These are phyloP conservation scores for Drosophila peninsularis DNA, from an alignment of 2,888 invertebrate genomes.

Conservation along the genomic window DNA sequence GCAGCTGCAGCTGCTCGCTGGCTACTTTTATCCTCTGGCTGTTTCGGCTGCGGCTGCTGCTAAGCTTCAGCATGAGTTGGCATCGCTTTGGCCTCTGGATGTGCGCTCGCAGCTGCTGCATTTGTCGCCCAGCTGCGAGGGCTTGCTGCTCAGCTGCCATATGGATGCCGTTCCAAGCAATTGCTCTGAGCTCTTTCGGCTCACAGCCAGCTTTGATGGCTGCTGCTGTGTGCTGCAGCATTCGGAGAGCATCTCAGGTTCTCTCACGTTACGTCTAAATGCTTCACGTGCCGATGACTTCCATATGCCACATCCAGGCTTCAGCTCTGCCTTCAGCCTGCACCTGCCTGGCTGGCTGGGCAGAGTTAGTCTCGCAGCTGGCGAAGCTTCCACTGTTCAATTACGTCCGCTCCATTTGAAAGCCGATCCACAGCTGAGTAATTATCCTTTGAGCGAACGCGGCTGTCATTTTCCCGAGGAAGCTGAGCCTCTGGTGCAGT, in stretches of 20 bases:
- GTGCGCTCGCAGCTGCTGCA: constrained; percentile 29
- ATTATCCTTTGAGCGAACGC: constrained; percentile 55
- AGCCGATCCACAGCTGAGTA: constrained; percentile 49
- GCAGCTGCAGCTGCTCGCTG: constrained; percentile 62
- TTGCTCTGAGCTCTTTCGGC: constrained; percentile 65
- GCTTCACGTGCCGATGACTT: constrained; percentile 68
- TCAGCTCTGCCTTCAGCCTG: constrained; percentile 56
- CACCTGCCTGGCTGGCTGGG: constrained; percentile 67
- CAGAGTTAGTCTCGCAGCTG: constrained; percentile 58
- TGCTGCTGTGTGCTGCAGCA: constrained; percentile 67
- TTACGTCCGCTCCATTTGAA: constrained; percentile 48
- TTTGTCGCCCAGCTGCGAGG: constrained; percentile 72
- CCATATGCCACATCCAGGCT: constrained; percentile 39
- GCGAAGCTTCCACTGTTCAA: constrained; percentile 49
- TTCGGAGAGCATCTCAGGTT: constrained; percentile 9
- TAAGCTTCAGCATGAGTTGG: constrained; percentile 19
- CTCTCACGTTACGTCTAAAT: constrained; percentile 69
- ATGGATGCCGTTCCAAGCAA: constrained; percentile 43
- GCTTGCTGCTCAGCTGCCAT: constrained; percentile 67
- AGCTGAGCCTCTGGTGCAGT: constrained; percentile 55
- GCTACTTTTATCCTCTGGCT: constrained; percentile 50
- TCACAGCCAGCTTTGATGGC: constrained; percentile 54
- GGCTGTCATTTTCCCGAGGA: constrained; percentile 76
- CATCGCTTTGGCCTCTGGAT: constrained; percentile 12
- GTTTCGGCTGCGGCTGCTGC: constrained; percentile 28